phyloP scores from a whole-genome alignment of 2,113 vertebrate genomes.

The Takifugu flavidus region DNA sequence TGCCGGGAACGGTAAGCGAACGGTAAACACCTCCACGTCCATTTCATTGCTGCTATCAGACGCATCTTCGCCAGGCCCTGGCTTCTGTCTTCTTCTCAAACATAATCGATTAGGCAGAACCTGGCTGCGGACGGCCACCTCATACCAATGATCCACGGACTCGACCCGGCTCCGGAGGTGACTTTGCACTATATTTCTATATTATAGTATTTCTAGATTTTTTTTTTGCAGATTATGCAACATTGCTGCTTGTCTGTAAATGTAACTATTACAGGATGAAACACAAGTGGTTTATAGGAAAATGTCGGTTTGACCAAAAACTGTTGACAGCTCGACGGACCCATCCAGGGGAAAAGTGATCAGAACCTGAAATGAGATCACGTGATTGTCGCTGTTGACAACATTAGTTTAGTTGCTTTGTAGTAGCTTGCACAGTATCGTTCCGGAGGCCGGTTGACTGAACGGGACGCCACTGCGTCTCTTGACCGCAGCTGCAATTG shows the following conservation, averaged over 20 bases:
- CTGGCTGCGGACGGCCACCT: slow-evolving; percentile 27
- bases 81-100: neutral
- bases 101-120: slow-evolving; percentile 45
- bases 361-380: slow-evolving; percentile 3
- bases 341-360: slow-evolving; percentile 3
- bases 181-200: slow-evolving; percentile 50
- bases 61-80: slow-evolving; percentile 7
- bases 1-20: slow-evolving; percentile 10
- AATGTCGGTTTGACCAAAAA: slow-evolving; percentile 33
- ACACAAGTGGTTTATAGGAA: slow-evolving; percentile 6
- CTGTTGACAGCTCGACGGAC: slow-evolving; percentile 56
- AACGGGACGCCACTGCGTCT: slow-evolving; percentile 15
- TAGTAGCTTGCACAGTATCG: slow-evolving; percentile 31
- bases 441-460: slow-evolving; percentile 14
- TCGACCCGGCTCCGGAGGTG: slow-evolving; percentile 24
- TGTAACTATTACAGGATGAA: slow-evolving; percentile 9
- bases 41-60: slow-evolving; percentile 15
- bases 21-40: slow-evolving; percentile 5
- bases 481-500: slow-evolving; percentile 33
- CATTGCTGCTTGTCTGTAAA: slow-evolving; percentile 14
- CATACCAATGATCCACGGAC: slow-evolving; percentile 8
- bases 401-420: slow-evolving; percentile 17
- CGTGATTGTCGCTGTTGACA: slow-evolving; percentile 16
- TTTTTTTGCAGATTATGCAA: slow-evolving; percentile 12
- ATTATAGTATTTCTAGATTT: slow-evolving; percentile 5